These are phyloP conservation scores for Melanogrammus aeglefinus DNA, from an alignment of 2,797 vertebrate species.

Conservation along the genomic window DNA sequence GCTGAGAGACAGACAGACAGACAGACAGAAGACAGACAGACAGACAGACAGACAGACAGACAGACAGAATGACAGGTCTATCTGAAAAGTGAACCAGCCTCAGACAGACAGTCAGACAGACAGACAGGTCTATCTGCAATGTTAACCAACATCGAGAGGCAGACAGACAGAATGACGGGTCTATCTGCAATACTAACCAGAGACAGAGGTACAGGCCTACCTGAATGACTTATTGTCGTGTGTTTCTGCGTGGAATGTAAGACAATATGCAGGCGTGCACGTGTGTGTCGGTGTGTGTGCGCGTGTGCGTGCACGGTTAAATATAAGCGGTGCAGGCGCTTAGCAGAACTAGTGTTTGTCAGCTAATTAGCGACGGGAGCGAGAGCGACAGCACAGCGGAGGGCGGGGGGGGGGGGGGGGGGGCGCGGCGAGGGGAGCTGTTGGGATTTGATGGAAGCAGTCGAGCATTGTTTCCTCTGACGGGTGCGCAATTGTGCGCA, in stretches of 20 bases:
- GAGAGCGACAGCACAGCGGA: constrained; percentile 53
- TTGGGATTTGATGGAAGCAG: constrained; percentile 59
- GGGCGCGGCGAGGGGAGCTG: constrained; percentile 54
- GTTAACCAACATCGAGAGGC: not conserved
- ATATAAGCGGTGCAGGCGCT: constrained; percentile 31
- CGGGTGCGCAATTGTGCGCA: not conserved
- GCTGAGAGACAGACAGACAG: not conserved
- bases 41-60: not conserved
- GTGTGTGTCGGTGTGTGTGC: constrained; percentile 17
- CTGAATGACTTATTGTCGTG: constrained; percentile 7
- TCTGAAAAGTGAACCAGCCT: too few species aligned
- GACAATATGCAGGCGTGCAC: not conserved
- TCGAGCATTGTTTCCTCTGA: constrained; percentile 39
- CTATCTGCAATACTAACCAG: too few species aligned
- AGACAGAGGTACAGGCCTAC: constrained; percentile 4
- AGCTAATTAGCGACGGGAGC: constrained; percentile 71
- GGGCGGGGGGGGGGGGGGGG: constrained; percentile 46
- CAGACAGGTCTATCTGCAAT: not conserved
- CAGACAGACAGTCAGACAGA: not conserved
- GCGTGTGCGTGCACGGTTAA: constrained; percentile 31
- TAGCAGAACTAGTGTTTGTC: constrained; percentile 59
- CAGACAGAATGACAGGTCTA: not conserved
- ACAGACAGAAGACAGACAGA: not conserved
- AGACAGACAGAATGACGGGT: not conserved
- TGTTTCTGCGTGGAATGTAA: not conserved